phyloP scores from a whole-genome alignment of 2,888 invertebrate genomes.

The Cephus sareptanus region DNA sequence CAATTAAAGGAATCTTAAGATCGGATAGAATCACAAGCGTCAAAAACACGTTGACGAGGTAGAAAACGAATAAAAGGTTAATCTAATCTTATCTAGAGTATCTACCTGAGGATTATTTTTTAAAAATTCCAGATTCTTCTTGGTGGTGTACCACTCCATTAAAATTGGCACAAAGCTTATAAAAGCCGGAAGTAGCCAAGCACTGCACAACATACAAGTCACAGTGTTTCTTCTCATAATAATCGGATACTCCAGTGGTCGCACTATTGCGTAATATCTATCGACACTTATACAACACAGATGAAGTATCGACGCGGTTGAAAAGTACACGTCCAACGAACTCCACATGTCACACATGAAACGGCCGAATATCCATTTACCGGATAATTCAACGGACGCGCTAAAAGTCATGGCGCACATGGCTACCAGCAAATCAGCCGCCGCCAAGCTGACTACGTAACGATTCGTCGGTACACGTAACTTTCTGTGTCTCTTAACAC shows the following conservation, averaged over 20 bases:
- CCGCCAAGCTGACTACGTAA: slow-evolving; percentile 93
- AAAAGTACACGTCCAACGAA: slow-evolving; percentile 93
- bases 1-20: too few species aligned
- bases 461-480: slow-evolving; percentile 92
- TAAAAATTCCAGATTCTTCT: slow-evolving; percentile 70
- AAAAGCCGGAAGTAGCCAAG: slow-evolving; percentile 72
- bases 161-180: slow-evolving; percentile 75
- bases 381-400: slow-evolving; percentile 84
- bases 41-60: too few species aligned
- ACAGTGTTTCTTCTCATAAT: slow-evolving; percentile 88
- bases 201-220: slow-evolving; percentile 66
- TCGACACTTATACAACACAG: slow-evolving; percentile 95
- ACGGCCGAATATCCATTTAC: slow-evolving; percentile 90
- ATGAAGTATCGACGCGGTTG: slow-evolving; percentile 91
- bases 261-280: slow-evolving; percentile 90
- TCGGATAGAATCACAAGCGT: too few species aligned
- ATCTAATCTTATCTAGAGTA: background rate
- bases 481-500: slow-evolving; percentile 83
- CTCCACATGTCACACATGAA: slow-evolving; percentile 96
- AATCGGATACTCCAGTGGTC: slow-evolving; percentile 91
- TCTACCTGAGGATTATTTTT: slow-evolving; percentile 73
- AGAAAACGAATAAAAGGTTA: background rate
- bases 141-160: slow-evolving; percentile 76
- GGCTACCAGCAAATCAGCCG: slow-evolving; percentile 93
- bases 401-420: slow-evolving; percentile 93